Evolutionary conservation across 2,797 vertebrate genomes (phyloP).

Genomic region (Intellagama lesueurii): DNA sequence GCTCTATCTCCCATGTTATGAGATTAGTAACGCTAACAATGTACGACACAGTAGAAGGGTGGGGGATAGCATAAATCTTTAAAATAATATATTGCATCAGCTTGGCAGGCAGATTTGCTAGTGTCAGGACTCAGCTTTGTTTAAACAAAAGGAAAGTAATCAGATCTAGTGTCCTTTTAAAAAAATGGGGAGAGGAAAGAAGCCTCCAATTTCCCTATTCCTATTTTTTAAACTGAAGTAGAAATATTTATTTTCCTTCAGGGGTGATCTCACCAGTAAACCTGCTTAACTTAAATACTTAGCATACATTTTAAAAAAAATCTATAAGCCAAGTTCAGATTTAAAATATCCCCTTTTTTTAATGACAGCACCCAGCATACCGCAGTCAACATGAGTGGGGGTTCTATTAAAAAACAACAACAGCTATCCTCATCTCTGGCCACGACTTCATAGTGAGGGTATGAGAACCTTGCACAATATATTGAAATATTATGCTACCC

Average conservation of each 20-base stretch:
- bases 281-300: neutral
- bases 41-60: slow-evolving; percentile 48
- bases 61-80: slow-evolving; percentile 64
- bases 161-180: slow-evolving; percentile 49
- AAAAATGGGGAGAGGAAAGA: neutral
- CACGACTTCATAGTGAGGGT: neutral
- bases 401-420: no score
- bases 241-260: slow-evolving; percentile 59
- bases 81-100: slow-evolving; percentile 58
- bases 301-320: neutral
- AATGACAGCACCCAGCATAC: no score
- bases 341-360: no score
- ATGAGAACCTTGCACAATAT: neutral
- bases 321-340: no score
- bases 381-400: no score
- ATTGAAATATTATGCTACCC: neutral
- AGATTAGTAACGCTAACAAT: slow-evolving; percentile 73
- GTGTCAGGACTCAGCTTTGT: slow-evolving; percentile 53
- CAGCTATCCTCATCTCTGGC: neutral
- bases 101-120: slow-evolving; percentile 53
- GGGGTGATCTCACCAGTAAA: neutral
- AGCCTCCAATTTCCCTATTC: slow-evolving; percentile 31
- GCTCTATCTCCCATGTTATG: slow-evolving; percentile 67
- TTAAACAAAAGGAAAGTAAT: slow-evolving; percentile 53
- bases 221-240: slow-evolving; percentile 56